Evolutionary conservation across 2,113 vertebrate genomes (phyloP).

Genomic region (Willisornis vidua): DNA sequence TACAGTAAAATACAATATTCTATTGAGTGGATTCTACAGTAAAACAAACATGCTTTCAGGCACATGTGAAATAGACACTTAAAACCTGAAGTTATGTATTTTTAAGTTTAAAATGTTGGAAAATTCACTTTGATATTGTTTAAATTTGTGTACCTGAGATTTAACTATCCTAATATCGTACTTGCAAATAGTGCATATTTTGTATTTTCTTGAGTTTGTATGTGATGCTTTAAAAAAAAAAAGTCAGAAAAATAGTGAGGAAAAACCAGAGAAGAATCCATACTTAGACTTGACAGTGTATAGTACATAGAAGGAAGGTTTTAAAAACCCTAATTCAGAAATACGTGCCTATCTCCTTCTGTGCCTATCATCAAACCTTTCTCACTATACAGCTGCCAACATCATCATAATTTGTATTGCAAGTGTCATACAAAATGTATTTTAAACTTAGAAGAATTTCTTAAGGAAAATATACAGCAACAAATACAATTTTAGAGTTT

Average conservation of each 20-base stretch:
- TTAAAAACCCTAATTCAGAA: background rate
- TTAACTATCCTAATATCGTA: background rate
- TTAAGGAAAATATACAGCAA: background rate
- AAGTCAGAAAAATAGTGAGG: rapidly evolving
- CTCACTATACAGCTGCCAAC: background rate
- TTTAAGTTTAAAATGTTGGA: background rate
- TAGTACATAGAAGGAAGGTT: background rate
- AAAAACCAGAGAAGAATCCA: background rate
- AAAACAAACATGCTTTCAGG: background rate
- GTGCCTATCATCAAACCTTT: background rate
- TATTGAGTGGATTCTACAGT: background rate
- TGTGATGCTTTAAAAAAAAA: background rate
- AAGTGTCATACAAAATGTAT: background rate
- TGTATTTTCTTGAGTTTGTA: background rate
- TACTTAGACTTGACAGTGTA: background rate
- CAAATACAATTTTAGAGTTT: background rate
- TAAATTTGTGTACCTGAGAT: background rate
- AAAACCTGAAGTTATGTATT: background rate
- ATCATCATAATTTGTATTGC: background rate
- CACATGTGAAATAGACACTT: background rate
- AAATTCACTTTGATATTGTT: background rate
- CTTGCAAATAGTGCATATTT: background rate
- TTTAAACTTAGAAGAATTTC: background rate
- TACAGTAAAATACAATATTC: background rate
- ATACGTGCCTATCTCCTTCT: background rate